Percentiles rank a stretch among this genome's conserved stretches.
These are phyloP conservation scores for Brachionus asplanchnoidis DNA, from an alignment of 1,140 invertebrate genomes.

Conservation along the genomic window DNA sequence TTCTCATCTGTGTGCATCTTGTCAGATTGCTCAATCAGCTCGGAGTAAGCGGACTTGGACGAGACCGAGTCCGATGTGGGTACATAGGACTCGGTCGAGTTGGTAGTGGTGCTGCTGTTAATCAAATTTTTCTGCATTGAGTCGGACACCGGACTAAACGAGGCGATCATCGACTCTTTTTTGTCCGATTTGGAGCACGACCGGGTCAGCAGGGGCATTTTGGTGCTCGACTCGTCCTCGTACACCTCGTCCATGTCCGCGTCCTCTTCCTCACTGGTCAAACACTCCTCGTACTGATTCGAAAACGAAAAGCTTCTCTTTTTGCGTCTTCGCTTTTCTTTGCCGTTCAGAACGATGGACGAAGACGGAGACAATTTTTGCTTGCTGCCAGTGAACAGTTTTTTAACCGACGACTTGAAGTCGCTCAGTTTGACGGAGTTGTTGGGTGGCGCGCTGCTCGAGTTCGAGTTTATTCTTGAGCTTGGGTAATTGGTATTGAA, in stretches of 20 bases:
- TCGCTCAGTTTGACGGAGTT: neutral
- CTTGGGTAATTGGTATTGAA: neutral
- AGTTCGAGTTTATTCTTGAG: neutral
- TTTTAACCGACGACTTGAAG: neutral
- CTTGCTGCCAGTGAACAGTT: neutral
- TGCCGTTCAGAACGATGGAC: neutral
- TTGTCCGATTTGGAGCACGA: neutral
- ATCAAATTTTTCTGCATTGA: neutral
- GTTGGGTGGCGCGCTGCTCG: neutral
- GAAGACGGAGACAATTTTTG: slow-evolving; percentile 14
- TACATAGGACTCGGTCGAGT: neutral
- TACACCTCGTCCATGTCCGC: neutral
- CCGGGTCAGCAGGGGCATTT: neutral
- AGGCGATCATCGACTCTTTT: neutral
- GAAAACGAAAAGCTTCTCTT: slow-evolving; percentile 1
- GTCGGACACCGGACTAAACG: neutral
- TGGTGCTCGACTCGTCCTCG: neutral
- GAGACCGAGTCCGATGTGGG: neutral
- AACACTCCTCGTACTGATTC: neutral
- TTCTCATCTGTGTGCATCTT: neutral
- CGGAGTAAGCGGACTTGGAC: neutral
- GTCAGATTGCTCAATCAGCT: neutral
- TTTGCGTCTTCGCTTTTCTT: neutral
- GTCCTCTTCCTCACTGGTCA: neutral
- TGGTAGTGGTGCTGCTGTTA: neutral